Percentiles rank a stretch among this genome's conserved stretches.
phyloP scores from a whole-genome alignment of 2,113 vertebrate species.

The Bos indicus region DNA sequence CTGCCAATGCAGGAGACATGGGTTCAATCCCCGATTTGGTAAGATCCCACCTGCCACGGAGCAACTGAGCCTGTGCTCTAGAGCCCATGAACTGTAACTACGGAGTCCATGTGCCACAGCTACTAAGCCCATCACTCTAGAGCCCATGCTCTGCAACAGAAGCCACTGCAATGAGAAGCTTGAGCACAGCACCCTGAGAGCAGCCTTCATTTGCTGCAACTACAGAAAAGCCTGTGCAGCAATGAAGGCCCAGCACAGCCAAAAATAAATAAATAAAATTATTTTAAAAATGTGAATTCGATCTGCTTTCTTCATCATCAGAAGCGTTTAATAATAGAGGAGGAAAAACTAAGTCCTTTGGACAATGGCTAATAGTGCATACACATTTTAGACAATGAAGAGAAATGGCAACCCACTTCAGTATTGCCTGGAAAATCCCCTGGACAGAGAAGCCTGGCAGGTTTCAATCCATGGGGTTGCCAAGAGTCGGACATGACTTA shows the following conservation, averaged over 20 bases:
- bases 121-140: not conserved
- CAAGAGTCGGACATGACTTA: not conserved
- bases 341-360: not conserved
- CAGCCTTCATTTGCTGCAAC: not conserved
- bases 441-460: not conserved
- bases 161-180: not conserved
- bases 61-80: not conserved
- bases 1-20: not conserved
- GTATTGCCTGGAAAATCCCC: not conserved
- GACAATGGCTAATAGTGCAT: not conserved
- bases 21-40: not conserved
- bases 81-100: not conserved
- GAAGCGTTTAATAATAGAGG: not conserved
- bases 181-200: not conserved
- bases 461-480: not conserved
- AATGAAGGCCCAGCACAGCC: not conserved
- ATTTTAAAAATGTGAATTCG: not conserved
- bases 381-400: not conserved
- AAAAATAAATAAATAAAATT: not conserved
- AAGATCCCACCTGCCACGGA: not conserved
- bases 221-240: not conserved
- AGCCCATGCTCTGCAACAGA: not conserved
- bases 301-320: not conserved
- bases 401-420: not conserved
- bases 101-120: fast-evolving